Base-by-base conservation (phyloP, 1,140 invertebrate species). In the Panagrolaimus sp. region DNA sequence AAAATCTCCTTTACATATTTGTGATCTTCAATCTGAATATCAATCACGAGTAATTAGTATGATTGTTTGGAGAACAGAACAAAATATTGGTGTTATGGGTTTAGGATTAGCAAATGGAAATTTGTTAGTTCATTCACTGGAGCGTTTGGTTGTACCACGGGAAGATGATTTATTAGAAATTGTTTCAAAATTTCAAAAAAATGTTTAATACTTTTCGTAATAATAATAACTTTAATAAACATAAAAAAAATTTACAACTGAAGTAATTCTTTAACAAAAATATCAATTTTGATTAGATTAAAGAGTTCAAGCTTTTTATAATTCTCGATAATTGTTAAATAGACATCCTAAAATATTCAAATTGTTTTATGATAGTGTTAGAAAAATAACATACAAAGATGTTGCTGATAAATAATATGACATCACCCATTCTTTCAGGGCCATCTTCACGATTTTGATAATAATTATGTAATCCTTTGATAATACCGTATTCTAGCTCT, bases 231-330 rank as follows among this genome's bases (percentile, higher is more conserved):
- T 38, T 38, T 38, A 38, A 38, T 4, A 38, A 4, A 38, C 31
- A 7, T 7, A 38, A 38, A 38, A 2, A 38, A 38, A 38, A 4
- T 4, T 38, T 38, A 38, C 31, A 38, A 38, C 7, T 38, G 31
- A 57, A 57, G 51, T 16, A 57, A 16, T 20, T 57, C 51, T 57
- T 27, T 20, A n/a, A 57, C 20, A 57, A 57, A 57, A 57, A 57
- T 57, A 27, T 57, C 51, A 27, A 57, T 20, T 25, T 57, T 27
- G 16, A 57, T 57, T 2, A 57, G 51, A 57, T 57, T 57, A 20
- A 57, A 57, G n/a, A 57, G 20, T 57, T 57, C 51, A 16, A 57
- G 27, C 20, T 57, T 57, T 27, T 57, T 57, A 16, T 57, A 57
- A 5, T 57, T 57, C 20, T 57, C 51, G n/a, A 57, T 57, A 16